Conservation (phyloP, 92 coral and sea anemone species). For the Parazoanthus darwini region DNA sequence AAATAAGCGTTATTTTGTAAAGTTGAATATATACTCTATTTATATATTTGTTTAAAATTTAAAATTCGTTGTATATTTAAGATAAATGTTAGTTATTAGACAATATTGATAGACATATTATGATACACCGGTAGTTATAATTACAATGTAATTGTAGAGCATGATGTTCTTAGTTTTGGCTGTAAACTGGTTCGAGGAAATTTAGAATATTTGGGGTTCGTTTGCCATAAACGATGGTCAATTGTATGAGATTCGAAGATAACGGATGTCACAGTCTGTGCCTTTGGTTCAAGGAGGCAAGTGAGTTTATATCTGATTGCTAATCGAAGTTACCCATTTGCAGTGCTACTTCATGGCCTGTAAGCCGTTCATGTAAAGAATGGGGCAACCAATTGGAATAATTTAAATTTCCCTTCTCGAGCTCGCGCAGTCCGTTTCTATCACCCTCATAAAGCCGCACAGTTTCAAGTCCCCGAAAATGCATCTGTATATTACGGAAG, state of each 20-base stretch:
- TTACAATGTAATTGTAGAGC: background rate
- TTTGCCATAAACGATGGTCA: background rate
- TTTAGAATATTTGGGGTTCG: background rate
- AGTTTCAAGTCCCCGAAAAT: too few relatives aligned
- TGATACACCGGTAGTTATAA: background rate
- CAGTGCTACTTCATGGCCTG: background rate
- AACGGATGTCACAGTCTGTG: too few relatives aligned
- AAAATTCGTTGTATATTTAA: background rate
- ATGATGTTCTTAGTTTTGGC: too few relatives aligned
- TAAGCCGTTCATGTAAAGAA: background rate
- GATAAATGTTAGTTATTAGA: background rate
- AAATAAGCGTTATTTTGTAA: slow-evolving; percentile 20
- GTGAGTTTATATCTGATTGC: background rate
- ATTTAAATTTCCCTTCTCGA: too few relatives aligned
- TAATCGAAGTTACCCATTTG: background rate
- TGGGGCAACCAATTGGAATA: too few relatives aligned
- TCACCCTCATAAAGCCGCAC: too few relatives aligned
- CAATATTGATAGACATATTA: background rate
- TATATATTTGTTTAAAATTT: slow-evolving; percentile 35
- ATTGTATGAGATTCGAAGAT: background rate
- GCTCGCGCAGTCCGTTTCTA: too few relatives aligned
- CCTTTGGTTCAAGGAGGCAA: background rate
- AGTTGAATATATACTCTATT: slow-evolving; percentile 27
- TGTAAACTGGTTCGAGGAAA: background rate
- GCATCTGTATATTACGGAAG: too few relatives aligned